Base-by-base conservation (phyloP, 2,797 vertebrate species). In the Megalops cyprinoides region DNA sequence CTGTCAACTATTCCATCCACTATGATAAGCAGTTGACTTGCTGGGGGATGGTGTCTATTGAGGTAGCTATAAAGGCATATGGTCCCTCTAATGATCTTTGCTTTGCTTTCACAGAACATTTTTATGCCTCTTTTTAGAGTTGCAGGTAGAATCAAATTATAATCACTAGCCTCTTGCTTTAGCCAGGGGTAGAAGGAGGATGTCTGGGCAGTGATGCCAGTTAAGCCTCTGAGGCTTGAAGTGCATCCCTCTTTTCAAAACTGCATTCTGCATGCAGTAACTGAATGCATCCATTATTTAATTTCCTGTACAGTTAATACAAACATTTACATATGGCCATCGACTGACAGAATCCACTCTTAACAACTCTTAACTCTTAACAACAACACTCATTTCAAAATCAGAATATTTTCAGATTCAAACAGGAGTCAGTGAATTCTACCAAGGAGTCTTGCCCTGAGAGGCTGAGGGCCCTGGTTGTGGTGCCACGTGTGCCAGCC, bases 191-290 rank as follows among this genome's bases (percentile, higher is more conserved):
- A 78, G 78, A 88, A 80, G 87, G 85, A 85, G 85, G 86, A 86
- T 89, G n/a, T n/a, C n/a, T n/a, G n/a, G n/a, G n/a, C n/a, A n/a
- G n/a, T n/a, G n/a, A n/a, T n/a, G n/a, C n/a, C n/a, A n/a, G 89
- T 91, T 88, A 91, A 88, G 87, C 86, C 86, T 85, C 85, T 91
- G 89, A 91, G 91, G 90, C 87, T 90, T 88, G 90, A 91, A 89
- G 84, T 42, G 84, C 88, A 91, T 85, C 88, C 90, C 89, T 90
- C 89, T 91, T 91, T 89, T 88, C 89, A 86, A 89, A 89, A 90
- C 86, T 90, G 83, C 86, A 91, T 90, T 87, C 85, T 83, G 83
- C 86, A 89, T 89, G 86, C 84, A 87, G 89, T 87, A 34, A 88
- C 91, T 91, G 85, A 85, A 91, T 89, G 87, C 87, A 87, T 89